Percentiles rank a stretch among this genome's conserved stretches.
Conservation (phyloP, 2,113 vertebrate genomes). For the Reinhardtius hippoglossoides region DNA sequence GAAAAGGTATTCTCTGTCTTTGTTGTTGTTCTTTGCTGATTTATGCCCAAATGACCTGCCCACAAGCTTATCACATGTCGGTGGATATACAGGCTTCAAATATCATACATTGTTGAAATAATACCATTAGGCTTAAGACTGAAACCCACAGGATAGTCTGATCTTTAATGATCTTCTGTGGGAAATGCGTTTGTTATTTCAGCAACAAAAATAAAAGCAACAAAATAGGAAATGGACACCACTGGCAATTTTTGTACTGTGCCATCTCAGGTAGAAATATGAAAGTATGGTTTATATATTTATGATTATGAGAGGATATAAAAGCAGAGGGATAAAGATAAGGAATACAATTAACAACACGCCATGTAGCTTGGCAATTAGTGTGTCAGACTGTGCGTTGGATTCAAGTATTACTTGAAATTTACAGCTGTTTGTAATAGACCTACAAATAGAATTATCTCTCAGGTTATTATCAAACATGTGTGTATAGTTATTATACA, state of each 20-base stretch:
- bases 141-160: neutral
- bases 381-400: no score
- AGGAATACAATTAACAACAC: neutral
- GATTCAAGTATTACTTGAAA: no score
- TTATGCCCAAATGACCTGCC: neutral
- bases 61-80: neutral
- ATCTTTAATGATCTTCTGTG: neutral
- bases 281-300: slow-evolving; percentile 19
- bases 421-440: no score
- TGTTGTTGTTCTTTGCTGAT: neutral
- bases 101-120: neutral
- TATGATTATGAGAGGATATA: slow-evolving; percentile 23
- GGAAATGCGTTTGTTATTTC: neutral
- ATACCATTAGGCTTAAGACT: neutral
- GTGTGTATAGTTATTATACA: neutral
- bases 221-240: neutral
- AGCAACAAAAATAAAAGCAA: neutral
- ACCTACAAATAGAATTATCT: no score
- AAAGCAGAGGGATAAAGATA: neutral
- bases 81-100: neutral
- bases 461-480: no score
- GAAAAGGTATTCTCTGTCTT: neutral
- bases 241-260: neutral
- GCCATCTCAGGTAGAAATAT: neutral
- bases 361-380: no score